Percentiles rank a stretch among this genome's conserved stretches.
These are phyloP conservation scores for Colinus virginianus DNA, from an alignment of 2,113 vertebrate genomes.

Conservation along the genomic window DNA sequence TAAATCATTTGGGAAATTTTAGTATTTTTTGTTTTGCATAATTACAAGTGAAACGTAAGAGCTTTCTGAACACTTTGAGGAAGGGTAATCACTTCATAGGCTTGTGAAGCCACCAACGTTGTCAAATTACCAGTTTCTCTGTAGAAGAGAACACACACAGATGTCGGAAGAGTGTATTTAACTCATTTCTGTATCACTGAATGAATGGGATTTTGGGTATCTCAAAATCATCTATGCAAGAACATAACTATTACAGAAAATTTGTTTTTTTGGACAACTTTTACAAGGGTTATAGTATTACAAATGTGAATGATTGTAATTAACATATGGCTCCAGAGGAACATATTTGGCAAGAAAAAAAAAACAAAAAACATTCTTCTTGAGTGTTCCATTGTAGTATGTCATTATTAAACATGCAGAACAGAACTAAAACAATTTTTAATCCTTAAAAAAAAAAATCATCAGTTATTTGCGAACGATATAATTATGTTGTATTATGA, in stretches of 20 bases:
- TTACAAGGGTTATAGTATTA: not conserved
- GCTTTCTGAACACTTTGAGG: not conserved
- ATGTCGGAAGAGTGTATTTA: rapidly evolving
- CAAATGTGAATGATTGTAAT: not conserved
- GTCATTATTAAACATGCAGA: not conserved
- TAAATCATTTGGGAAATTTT: not conserved
- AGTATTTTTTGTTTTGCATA: not conserved
- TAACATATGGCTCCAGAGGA: not conserved
- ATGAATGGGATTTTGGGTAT: not conserved
- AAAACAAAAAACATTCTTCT: not conserved
- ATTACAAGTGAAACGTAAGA: not conserved
- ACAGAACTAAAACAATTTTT: not conserved
- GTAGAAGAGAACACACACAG: not conserved
- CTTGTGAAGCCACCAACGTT: not conserved
- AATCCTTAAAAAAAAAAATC: not conserved
- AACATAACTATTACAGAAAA: not conserved
- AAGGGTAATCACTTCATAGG: not conserved
- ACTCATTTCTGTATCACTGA: not conserved
- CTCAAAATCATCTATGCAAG: not conserved
- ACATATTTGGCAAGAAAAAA: not conserved
- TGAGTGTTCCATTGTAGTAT: not conserved
- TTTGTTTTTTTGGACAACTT: not conserved
- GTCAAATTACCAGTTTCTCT: not conserved
- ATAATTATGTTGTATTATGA: not conserved
- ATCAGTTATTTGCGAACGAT: not conserved